Evolutionary conservation across 2,888 invertebrate genomes (phyloP), one percentile per base, ranked within the genome.

Genomic region (Cantharis lateralis): DNA sequence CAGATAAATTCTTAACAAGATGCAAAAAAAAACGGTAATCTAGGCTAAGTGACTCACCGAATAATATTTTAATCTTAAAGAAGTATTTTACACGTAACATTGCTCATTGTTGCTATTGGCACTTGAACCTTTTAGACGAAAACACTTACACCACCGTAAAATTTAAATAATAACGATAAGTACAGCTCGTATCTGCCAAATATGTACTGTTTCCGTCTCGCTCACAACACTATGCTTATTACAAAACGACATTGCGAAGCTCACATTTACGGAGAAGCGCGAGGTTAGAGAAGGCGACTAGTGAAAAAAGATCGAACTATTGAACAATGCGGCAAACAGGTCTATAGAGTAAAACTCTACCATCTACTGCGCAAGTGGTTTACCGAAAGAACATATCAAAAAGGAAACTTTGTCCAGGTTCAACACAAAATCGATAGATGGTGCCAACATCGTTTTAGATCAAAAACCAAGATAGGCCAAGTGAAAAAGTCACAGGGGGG

Each of bases 171-270:
- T 77, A 82, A 83, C 83, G 82, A 84, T 83, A 84, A 83, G 83
- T 83, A 81, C 82, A 83, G 82, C 82, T 84, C 82, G 82, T 83
- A 83, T 82, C 83, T 83, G 84, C 85, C 84, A 85, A 86, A 85
- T 85, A 84, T 84, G 85, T 84, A 83, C 84, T 83, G 78, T 83
- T 83, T 83, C 86, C 84, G 84, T 86, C 85, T 84, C 86, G 84
- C 85, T 86, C 84, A 77, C 76, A 71, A 76, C 78, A 76, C 79
- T 72, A 74, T 71, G 24, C 18, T 71, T 62, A 64, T 75, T 66
- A 66, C 24, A 66, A 72, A 48, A 69, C 74, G 75, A 75, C 75
- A 75, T 78, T 78, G 75, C 70, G 66, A 69, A 62, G 74, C 61
- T 68, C 73, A 68, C 73, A 68, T 73, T 73, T 73, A 73, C 69